These are phyloP conservation scores for Serilophus lunatus DNA, from an alignment of 2,113 vertebrate genomes.

Conservation along the genomic window DNA sequence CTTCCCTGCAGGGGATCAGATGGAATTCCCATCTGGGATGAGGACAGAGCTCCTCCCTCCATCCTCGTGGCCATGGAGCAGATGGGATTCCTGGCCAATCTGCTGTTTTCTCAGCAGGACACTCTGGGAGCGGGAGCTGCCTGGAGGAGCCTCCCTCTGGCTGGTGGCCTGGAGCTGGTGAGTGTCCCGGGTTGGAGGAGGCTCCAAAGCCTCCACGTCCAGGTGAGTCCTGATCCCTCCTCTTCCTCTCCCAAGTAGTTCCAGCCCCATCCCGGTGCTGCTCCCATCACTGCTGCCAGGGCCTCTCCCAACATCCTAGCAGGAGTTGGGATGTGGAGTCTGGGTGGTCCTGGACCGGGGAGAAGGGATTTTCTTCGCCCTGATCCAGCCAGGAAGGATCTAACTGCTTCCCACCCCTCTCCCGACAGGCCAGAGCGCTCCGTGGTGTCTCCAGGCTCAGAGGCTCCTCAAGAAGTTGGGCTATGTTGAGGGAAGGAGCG, in stretches of 20 bases:
- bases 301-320: accelerated
- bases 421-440: accelerated
- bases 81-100: accelerated
- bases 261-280: background rate
- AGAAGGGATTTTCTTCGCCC: background rate
- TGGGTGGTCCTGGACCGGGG: accelerated
- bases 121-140: accelerated
- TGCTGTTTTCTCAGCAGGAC: background rate
- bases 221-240: background rate
- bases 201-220: accelerated
- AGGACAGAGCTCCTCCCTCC: background rate
- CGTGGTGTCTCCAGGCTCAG: background rate
- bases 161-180: background rate
- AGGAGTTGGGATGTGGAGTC: background rate
- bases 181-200: accelerated
- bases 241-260: no score
- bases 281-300: background rate
- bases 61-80: no score
- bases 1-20: accelerated
- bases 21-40: background rate
- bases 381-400: background rate
- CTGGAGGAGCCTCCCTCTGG: background rate
- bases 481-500: accelerated
- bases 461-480: background rate
- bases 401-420: background rate